These are phyloP conservation scores for Menidia menidia DNA, from an alignment of 2,797 vertebrate species.

Conservation along the genomic window DNA sequence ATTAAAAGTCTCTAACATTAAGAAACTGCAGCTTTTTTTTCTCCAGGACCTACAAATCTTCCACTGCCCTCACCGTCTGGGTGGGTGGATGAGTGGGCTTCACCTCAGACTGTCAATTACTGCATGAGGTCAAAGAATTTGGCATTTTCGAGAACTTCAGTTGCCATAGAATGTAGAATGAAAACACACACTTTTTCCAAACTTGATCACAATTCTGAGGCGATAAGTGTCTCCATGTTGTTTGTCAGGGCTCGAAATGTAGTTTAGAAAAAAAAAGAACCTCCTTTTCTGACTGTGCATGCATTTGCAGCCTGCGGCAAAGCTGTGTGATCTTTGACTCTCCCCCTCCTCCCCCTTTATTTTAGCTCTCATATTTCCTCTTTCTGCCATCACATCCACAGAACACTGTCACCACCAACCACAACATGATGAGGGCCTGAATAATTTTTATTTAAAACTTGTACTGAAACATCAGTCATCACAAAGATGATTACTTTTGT, in stretches of 20 bases:
- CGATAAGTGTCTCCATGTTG: not conserved
- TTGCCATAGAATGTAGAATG: too few relatives aligned
- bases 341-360: not conserved
- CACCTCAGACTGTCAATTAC: not conserved
- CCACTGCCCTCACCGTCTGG: not conserved
- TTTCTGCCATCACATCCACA: not conserved
- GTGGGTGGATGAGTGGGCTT: not conserved
- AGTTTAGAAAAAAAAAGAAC: not conserved
- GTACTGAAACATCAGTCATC: not conserved
- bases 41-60: not conserved
- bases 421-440: not conserved
- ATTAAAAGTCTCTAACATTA: constrained; percentile 2
- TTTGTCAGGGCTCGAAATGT: not conserved
- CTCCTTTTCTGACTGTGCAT: not conserved
- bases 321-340: not conserved
- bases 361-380: not conserved
- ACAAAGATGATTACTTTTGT: not conserved
- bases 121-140: too few relatives aligned
- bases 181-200: too few relatives aligned
- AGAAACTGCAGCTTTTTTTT: not conserved
- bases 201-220: too few relatives aligned
- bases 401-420: constrained; percentile 18
- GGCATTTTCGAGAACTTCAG: too few relatives aligned
- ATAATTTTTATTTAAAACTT: not conserved
- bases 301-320: not conserved